phyloP scores from a whole-genome alignment of 2,797 vertebrate species.

The Clarias fuscus region DNA sequence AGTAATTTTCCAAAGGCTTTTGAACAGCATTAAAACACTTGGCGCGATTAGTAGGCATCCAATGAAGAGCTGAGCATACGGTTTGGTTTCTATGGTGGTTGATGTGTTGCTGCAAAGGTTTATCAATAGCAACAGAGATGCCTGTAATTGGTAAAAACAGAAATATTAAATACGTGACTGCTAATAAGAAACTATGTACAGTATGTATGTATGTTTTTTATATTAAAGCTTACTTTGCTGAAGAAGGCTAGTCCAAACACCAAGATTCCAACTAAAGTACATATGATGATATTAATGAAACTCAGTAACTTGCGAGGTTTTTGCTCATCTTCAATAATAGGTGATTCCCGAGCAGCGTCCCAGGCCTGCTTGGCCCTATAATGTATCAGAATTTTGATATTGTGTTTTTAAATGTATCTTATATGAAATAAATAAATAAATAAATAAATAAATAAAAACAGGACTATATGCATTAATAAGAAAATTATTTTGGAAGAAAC shows the following conservation, averaged over 20 bases:
- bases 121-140: slow-evolving; percentile 68
- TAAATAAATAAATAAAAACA: neutral
- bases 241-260: slow-evolving; percentile 67
- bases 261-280: slow-evolving; percentile 37
- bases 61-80: slow-evolving; percentile 63
- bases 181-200: too few species aligned
- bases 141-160: slow-evolving; percentile 49
- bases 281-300: slow-evolving; percentile 51
- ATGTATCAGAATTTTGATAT: neutral
- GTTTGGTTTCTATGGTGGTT: slow-evolving; percentile 54
- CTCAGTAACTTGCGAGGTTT: slow-evolving; percentile 65
- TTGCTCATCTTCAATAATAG: slow-evolving; percentile 60
- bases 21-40: slow-evolving; percentile 62
- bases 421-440: neutral
- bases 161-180: neutral
- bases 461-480: neutral
- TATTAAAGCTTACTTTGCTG: slow-evolving; percentile 66
- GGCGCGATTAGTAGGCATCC: slow-evolving; percentile 62
- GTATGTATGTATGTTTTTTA: too few species aligned
- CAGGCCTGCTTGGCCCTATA: slow-evolving; percentile 56
- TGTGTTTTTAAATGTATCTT: neutral
- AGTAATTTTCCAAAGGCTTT: slow-evolving; percentile 69
- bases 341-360: slow-evolving; percentile 62
- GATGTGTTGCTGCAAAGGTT: slow-evolving; percentile 57
- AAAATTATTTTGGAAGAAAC: neutral